Conservation (phyloP, 1,140 invertebrate genomes). For the Melanaphis sacchari region DNA sequence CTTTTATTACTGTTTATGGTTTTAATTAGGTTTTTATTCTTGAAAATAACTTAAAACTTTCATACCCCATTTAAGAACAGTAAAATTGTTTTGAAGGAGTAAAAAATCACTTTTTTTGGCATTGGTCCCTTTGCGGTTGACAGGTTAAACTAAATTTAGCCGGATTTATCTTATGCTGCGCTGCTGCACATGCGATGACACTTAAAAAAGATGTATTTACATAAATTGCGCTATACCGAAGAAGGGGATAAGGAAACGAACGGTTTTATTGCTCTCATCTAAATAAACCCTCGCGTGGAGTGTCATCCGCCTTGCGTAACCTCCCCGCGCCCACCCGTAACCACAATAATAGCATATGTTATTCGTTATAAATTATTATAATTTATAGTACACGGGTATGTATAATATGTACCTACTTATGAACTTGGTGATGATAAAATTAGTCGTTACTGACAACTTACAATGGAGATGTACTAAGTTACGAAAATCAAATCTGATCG, state of each 20-base stretch:
- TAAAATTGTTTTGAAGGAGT: neutral
- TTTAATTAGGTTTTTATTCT: conserved; percentile 16
- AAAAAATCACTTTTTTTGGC: conserved; percentile 44
- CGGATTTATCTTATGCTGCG: conserved; percentile 40
- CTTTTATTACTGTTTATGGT: conserved; percentile 1
- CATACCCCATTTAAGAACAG: neutral
- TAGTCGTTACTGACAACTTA: neutral
- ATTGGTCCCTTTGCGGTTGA: conserved; percentile 40
- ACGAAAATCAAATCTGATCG: neutral
- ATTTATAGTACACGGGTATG: neutral
- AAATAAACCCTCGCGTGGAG: neutral
- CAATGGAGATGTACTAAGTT: neutral
- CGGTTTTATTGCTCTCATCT: conserved; percentile 3
- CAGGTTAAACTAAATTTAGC: conserved; percentile 51
- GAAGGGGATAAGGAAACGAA: conserved; percentile 29
- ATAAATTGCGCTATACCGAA: neutral
- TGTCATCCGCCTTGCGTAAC: neutral
- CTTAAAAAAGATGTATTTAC: conserved; percentile 48
- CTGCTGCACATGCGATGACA: conserved; percentile 46
- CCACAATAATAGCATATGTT: neutral
- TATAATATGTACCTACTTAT: neutral
- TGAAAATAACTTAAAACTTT: conserved; percentile 12
- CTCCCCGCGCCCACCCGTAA: neutral
- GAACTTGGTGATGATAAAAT: neutral
- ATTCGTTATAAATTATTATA: neutral